These are phyloP conservation scores for Pyxicephalus adspersus DNA, from an alignment of 2,113 vertebrate species.

Conservation along the genomic window DNA sequence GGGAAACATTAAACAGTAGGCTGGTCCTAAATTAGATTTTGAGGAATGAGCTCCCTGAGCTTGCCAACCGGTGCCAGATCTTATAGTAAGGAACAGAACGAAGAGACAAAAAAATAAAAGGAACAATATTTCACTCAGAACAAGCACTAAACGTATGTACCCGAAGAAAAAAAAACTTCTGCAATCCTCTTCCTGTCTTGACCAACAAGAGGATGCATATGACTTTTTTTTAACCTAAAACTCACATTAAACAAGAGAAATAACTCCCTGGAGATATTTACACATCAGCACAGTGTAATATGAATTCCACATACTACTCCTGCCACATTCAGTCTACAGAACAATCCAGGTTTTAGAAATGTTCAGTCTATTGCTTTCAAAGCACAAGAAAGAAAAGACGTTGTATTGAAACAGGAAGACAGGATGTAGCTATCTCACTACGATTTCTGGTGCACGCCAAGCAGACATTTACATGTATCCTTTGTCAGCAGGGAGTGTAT, in stretches of 20 bases:
- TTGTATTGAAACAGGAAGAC: constrained; percentile 42
- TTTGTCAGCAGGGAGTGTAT: constrained; percentile 13
- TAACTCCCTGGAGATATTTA: no score
- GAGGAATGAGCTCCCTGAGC: no score
- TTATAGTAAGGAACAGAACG: no score
- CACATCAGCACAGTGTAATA: neutral
- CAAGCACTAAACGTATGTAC: neutral
- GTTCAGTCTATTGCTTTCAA: constrained; percentile 3
- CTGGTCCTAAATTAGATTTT: no score
- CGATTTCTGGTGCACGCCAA: constrained; percentile 31
- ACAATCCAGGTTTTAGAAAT: constrained; percentile 15
- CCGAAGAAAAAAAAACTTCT: constrained; percentile 19
- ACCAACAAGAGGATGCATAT: constrained; percentile 10
- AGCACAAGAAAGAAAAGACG: constrained; percentile 29
- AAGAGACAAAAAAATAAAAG: neutral
- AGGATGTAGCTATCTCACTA: constrained; percentile 48
- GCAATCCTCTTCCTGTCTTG: constrained; percentile 48
- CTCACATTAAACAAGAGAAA: neutral
- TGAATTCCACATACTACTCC: neutral
- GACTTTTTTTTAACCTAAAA: neutral
- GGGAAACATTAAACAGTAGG: no score
- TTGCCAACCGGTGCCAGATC: no score
- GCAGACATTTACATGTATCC: constrained; percentile 44
- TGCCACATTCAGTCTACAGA: neutral
- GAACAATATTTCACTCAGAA: neutral